A percentile compares a stretch with the other conserved stretches of the same genome.
phyloP scores from a whole-genome alignment of 2,797 vertebrate species.

The Crocodylus rhombifer region DNA sequence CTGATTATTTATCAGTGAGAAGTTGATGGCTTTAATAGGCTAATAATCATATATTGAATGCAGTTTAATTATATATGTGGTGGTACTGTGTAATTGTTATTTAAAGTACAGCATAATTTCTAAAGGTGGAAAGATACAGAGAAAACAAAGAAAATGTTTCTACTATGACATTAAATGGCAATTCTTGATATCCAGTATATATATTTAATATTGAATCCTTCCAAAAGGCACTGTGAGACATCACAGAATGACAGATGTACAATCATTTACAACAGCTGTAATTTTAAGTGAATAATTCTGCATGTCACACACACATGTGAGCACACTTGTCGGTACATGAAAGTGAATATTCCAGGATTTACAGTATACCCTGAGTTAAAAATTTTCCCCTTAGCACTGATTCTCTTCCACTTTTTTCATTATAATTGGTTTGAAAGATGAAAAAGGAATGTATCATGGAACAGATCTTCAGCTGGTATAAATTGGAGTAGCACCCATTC shows the following conservation, averaged over 20 bases:
- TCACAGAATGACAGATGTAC: background rate
- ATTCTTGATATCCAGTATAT: background rate
- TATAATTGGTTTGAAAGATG: background rate
- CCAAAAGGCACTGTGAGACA: background rate
- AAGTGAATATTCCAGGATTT: background rate
- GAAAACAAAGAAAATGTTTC: fast-evolving
- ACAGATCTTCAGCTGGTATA: background rate
- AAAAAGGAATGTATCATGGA: background rate
- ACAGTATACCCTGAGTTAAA: background rate
- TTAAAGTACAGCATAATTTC: background rate
- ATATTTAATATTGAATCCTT: background rate
- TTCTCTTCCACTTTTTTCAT: background rate
- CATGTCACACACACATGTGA: no score
- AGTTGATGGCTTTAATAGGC: constrained; percentile 46
- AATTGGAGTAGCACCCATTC: background rate
- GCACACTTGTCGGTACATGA: background rate
- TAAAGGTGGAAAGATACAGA: background rate
- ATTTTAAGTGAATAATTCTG: background rate
- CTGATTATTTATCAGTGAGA: constrained; percentile 65
- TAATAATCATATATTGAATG: constrained; percentile 53
- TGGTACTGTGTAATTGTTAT: constrained; percentile 14
- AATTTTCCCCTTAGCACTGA: background rate
- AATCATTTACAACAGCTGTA: background rate
- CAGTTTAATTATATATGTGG: constrained; percentile 19
- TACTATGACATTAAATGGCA: fast-evolving